A percentile compares a stretch with the other conserved stretches of the same genome.
Conservation (phyloP, 2,888 invertebrate genomes). For the Hypolimnas misippus region DNA sequence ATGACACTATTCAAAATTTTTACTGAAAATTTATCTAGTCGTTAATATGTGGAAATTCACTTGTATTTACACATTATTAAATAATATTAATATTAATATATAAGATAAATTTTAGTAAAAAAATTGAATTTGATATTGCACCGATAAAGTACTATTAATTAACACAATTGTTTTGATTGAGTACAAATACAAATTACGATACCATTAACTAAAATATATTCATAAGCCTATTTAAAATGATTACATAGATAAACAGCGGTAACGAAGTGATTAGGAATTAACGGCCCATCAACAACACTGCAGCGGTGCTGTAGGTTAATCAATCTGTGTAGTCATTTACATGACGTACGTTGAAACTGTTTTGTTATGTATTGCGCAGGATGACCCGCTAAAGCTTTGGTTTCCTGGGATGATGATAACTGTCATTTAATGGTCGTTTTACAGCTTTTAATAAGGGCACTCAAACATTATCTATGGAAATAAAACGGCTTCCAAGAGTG, state of each 20-base stretch:
- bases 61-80: no score
- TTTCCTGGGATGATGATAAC: background rate
- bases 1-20: no score
- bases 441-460: no score
- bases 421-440: no score
- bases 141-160: background rate
- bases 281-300: conserved; percentile 25
- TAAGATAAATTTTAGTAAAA: background rate
- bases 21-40: no score
- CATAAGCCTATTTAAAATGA: background rate
- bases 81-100: no score
- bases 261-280: conserved; percentile 27
- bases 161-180: no score
- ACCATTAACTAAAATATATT: background rate
- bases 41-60: no score
- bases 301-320: conserved; percentile 16
- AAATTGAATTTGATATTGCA: background rate
- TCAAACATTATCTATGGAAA: no score
- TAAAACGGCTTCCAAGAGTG: no score
- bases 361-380: conserved; percentile 24
- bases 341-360: conserved; percentile 21
- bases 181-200: background rate
- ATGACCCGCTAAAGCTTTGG: background rate
- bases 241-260: conserved; percentile 9
- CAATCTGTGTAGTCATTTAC: conserved; percentile 31